These are phyloP conservation scores for Palythoa heliodiscus DNA, from an alignment of 92 coral and sea anemone genomes.

Conservation along the genomic window DNA sequence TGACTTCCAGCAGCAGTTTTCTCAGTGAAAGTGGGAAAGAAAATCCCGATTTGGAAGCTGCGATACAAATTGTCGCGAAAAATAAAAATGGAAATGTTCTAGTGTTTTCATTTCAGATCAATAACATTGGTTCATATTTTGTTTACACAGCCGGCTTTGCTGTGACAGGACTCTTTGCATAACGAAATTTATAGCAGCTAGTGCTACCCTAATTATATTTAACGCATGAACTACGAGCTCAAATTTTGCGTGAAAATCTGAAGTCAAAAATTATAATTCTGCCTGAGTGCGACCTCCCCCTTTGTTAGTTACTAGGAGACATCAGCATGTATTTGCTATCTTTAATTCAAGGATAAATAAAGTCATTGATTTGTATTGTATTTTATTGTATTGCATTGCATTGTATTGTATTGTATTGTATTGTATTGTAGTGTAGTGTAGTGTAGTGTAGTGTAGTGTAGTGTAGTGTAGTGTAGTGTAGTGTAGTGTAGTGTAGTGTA, in stretches of 20 bases:
- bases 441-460: too few species aligned
- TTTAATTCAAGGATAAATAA: too few species aligned
- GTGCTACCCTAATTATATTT: slow-evolving; percentile 6
- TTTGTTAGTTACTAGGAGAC: too few species aligned
- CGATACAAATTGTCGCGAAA: slow-evolving; percentile 21
- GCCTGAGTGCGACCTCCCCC: too few species aligned
- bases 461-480: too few species aligned
- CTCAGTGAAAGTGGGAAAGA: slow-evolving; percentile 28
- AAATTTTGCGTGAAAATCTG: slow-evolving; percentile 1
- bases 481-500: too few species aligned
- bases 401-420: too few species aligned
- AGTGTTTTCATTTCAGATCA: slow-evolving; percentile 9
- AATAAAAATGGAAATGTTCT: neutral
- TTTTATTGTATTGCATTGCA: too few species aligned
- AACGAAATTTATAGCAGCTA: neutral
- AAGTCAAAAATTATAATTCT: neutral
- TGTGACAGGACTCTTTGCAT: slow-evolving; percentile 30
- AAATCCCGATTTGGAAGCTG: slow-evolving; percentile 15
- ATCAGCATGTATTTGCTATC: too few species aligned
- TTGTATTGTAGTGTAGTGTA: too few species aligned
- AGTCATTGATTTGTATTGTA: too few species aligned
- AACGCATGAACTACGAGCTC: slow-evolving; percentile 12
- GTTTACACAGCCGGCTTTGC: slow-evolving; percentile 10
- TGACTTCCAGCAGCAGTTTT: neutral
- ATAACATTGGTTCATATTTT: slow-evolving; percentile 10